A percentile compares a stretch with the other conserved stretches of the same genome.
Evolutionary conservation across 2,797 vertebrate genomes (phyloP).

Genomic region (Agapornis canus): DNA sequence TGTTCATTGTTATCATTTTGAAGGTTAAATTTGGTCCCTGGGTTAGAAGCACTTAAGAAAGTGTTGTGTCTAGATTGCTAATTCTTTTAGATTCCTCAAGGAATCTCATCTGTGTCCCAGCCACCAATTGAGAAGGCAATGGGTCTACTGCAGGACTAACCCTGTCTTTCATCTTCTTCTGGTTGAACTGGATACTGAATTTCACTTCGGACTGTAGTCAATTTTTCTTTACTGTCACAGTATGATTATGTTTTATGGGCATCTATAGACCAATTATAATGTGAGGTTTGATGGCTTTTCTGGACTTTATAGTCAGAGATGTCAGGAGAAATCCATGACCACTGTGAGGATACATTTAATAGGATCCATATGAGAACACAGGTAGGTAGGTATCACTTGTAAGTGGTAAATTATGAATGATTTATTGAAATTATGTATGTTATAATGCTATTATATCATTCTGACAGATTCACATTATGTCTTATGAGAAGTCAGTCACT

Average conservation of each 20-base stretch:
- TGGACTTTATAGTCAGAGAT: background rate
- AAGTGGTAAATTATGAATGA: background rate
- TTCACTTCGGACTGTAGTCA: background rate
- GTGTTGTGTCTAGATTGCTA: background rate
- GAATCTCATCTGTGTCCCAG: background rate
- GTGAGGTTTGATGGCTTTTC: background rate
- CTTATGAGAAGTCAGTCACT: background rate
- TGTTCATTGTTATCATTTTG: background rate
- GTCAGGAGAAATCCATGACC: background rate
- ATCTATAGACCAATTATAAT: background rate
- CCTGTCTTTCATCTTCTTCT: background rate
- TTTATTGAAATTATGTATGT: background rate
- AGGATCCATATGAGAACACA: background rate
- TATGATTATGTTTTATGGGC: background rate
- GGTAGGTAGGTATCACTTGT: background rate
- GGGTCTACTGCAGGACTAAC: background rate
- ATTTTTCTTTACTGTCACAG: background rate
- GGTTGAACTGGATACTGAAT: background rate
- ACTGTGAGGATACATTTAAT: background rate
- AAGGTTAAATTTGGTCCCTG: background rate
- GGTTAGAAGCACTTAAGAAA: background rate
- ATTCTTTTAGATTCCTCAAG: background rate
- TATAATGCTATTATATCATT: background rate
- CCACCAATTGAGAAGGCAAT: fast-evolving
- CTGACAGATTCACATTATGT: background rate